Evolutionary conservation across 1,140 invertebrate species (phyloP).

Genomic region (Drosophila rufa): DNA sequence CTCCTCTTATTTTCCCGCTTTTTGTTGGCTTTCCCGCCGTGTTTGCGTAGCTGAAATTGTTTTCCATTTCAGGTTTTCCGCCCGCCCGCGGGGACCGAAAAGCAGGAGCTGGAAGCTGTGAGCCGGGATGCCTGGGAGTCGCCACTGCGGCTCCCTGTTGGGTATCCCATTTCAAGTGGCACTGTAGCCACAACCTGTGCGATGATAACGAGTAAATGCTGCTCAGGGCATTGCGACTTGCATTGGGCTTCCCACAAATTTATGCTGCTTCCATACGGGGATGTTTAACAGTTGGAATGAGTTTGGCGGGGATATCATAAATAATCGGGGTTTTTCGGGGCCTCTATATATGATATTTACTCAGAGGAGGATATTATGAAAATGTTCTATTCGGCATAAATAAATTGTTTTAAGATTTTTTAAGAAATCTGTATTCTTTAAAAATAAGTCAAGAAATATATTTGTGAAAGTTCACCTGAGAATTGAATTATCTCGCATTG

Average conservation of each 20-base stretch:
- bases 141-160: constrained; percentile 42
- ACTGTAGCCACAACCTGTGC: constrained; percentile 48
- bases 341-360: constrained; percentile 2
- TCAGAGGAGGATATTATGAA: background rate
- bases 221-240: constrained; percentile 63
- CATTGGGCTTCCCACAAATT: constrained; percentile 65
- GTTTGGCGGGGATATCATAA: constrained; percentile 4
- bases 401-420: background rate
- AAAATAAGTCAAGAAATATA: too few species aligned
- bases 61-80: constrained; percentile 74
- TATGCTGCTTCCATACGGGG: constrained; percentile 16
- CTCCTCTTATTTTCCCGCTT: constrained; percentile 9
- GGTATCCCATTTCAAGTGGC: constrained; percentile 69
- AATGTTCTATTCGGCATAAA: background rate
- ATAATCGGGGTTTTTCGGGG: background rate
- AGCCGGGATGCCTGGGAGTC: constrained; percentile 29
- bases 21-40: constrained; percentile 44
- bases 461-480: too few species aligned
- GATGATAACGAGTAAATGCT: constrained; percentile 65
- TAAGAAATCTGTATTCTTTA: background rate
- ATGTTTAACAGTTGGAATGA: constrained; percentile 11
- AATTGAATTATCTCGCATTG: too few species aligned
- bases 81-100: constrained; percentile 37
- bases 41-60: constrained; percentile 79
- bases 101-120: constrained; percentile 3